phyloP scores from a whole-genome alignment of 2,888 invertebrate species.

The Frankliniella intonsa region DNA sequence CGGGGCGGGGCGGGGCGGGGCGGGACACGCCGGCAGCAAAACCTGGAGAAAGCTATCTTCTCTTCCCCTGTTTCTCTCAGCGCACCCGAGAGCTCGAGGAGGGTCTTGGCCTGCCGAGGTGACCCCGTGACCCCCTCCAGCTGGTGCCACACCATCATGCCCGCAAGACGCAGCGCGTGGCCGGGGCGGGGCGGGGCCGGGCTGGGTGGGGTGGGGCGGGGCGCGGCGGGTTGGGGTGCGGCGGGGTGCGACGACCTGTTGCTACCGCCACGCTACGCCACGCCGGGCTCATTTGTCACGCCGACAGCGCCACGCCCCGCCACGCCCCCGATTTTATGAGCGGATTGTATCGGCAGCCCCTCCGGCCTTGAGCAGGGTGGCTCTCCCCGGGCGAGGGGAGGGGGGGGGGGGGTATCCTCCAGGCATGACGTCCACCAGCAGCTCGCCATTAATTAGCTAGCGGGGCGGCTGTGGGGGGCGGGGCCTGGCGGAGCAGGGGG shows the following conservation, averaged over 20 bases:
- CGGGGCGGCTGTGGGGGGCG: too few relatives aligned
- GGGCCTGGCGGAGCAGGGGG: too few relatives aligned
- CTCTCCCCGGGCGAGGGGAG: too few relatives aligned
- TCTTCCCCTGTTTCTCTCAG: neutral
- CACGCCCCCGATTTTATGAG: neutral
- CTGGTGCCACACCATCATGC: neutral
- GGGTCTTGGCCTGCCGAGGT: neutral
- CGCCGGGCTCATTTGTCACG: slow-evolving; percentile 8
- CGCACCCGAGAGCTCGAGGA: too few relatives aligned
- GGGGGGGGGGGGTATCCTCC: too few relatives aligned
- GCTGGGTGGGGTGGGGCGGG: neutral
- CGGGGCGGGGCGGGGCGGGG: neutral
- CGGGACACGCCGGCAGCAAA: neutral
- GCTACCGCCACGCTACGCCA: neutral
- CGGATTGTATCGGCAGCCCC: neutral
- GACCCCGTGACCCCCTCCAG: neutral
- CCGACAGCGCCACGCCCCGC: neutral
- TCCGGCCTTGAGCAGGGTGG: too few relatives aligned
- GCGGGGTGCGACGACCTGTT: neutral
- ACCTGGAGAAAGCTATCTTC: neutral
- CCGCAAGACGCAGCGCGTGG: neutral
- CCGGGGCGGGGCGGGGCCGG: neutral
- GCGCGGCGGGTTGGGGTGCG: neutral
- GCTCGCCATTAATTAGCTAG: too few relatives aligned
- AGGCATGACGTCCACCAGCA: too few relatives aligned